Conservation (phyloP, 2,113 vertebrate species). For the Pterophyllum scalare region DNA sequence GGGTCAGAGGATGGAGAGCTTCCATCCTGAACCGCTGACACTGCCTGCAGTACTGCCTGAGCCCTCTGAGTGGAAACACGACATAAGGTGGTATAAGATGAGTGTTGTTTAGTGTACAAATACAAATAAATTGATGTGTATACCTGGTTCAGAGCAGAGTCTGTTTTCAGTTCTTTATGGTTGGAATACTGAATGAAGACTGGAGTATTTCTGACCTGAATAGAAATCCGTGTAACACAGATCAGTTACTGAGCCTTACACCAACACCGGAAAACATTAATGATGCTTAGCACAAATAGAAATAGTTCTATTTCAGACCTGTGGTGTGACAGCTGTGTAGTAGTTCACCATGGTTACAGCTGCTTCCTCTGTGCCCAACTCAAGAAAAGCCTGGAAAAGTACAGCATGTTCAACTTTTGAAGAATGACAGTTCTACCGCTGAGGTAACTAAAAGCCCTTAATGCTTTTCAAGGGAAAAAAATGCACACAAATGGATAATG, state of each 20-base stretch:
- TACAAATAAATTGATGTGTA: background rate
- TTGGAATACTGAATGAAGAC: constrained; percentile 99
- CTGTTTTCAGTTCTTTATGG: constrained; percentile 98
- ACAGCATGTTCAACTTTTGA: background rate
- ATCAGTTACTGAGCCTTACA: background rate
- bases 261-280: background rate
- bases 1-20: constrained; percentile 91
- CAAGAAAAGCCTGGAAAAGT: constrained; percentile 90
- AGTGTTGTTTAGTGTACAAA: background rate
- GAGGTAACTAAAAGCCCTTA: background rate
- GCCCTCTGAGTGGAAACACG: constrained; percentile 84
- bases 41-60: constrained; percentile 95
- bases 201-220: constrained; percentile 94
- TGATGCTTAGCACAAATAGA: background rate
- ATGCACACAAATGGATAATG: background rate
- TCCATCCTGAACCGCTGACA: constrained; percentile 94
- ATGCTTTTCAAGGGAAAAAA: background rate
- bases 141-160: constrained; percentile 92
- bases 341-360: constrained; percentile 99
- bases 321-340: constrained; percentile 95
- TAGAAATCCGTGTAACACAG: constrained; percentile 53
- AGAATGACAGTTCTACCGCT: background rate
- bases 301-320: constrained; percentile 88
- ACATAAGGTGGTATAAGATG: background rate
- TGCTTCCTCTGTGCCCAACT: constrained; percentile 96